Conservation (phyloP, 92 coral and sea anemone genomes). For the Bergia puertoricense region DNA sequence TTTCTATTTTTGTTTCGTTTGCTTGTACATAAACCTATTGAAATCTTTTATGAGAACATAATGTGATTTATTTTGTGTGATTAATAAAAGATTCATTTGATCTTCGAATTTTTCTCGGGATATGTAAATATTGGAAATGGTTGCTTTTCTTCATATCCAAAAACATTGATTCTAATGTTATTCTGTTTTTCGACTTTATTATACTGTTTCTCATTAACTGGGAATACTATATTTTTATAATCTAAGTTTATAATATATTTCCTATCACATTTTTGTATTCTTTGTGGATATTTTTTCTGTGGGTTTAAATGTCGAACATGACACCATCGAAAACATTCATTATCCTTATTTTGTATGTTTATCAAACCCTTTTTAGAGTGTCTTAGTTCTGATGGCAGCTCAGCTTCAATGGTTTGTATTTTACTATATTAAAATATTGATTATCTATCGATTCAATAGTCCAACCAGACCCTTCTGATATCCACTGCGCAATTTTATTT, state of each 20-base stretch:
- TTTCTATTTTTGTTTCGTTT: too few relatives aligned
- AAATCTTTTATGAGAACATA: constrained; percentile 5
- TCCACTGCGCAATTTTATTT: background rate
- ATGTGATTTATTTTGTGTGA: background rate
- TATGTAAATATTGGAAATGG: background rate
- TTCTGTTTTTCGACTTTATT: background rate
- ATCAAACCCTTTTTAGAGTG: background rate
- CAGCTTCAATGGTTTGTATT: constrained; percentile 1
- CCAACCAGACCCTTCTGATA: constrained; percentile 18
- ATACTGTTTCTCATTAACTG: background rate
- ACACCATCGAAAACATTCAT: constrained; percentile 23
- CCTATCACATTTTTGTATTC: background rate
- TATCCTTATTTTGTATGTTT: constrained; percentile 7
- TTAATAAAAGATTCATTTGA: background rate
- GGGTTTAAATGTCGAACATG: constrained; percentile 6
- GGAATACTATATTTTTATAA: background rate
- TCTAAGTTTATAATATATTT: background rate
- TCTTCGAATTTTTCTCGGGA: background rate
- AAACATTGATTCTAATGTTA: background rate
- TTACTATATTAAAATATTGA: background rate
- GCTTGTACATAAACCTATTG: background rate
- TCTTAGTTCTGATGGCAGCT: background rate
- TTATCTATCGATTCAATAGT: background rate
- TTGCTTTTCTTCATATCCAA: background rate
- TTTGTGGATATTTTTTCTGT: constrained; percentile 6